Evolutionary conservation across 2,797 vertebrate genomes (phyloP).

Genomic region (Decapterus maruadsi): DNA sequence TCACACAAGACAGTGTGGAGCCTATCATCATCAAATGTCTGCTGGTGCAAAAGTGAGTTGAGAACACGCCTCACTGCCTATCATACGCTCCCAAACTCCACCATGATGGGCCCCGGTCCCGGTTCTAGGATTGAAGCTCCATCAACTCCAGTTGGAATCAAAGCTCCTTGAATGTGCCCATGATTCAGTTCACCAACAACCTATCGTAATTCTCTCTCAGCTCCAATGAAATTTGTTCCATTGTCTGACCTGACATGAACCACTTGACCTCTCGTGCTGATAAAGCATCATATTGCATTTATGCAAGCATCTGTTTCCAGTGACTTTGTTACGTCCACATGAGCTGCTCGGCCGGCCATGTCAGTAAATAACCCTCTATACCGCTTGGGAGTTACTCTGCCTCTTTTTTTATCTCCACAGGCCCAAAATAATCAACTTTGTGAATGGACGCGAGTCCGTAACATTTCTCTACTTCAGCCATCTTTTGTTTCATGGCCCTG

Average conservation of each 20-base stretch:
- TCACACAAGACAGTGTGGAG: too few relatives aligned
- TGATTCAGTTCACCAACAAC: too few relatives aligned
- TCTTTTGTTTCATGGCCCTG: constrained; percentile 10
- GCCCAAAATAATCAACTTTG: constrained; percentile 2
- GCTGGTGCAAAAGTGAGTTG: too few relatives aligned
- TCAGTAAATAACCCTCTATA: constrained; percentile 12
- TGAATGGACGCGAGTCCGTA: constrained; percentile 18
- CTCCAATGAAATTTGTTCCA: not conserved
- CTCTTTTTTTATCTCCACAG: not conserved
- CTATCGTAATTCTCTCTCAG: too few relatives aligned
- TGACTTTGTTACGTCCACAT: constrained; percentile 7
- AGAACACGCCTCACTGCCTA: too few relatives aligned
- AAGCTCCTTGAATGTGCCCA: too few relatives aligned
- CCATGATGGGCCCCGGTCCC: too few relatives aligned
- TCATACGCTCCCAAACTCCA: too few relatives aligned
- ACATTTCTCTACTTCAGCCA: constrained; percentile 3
- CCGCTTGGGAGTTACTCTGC: too few relatives aligned
- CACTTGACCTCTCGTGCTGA: constrained; percentile 16
- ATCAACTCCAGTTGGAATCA: too few relatives aligned
- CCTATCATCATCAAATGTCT: too few relatives aligned
- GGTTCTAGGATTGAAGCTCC: too few relatives aligned
- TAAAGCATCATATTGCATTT: not conserved
- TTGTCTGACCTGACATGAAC: not conserved
- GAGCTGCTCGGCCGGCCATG: constrained; percentile 1
- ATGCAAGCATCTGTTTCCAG: constrained; percentile 9